Conservation (phyloP, 2,113 vertebrate genomes). For the Panthera leo region DNA sequence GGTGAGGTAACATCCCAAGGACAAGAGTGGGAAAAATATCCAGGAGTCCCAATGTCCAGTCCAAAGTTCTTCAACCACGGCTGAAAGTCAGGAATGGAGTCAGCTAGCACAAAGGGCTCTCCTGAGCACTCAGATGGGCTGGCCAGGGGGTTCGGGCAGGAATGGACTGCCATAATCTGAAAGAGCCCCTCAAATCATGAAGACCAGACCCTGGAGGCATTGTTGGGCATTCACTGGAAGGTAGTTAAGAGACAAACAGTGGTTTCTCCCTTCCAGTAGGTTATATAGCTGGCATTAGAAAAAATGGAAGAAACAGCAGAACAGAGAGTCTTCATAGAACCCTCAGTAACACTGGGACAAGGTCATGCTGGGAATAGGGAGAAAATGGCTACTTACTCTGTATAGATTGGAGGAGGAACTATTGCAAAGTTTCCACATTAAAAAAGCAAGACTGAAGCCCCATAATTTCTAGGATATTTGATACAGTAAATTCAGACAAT, state of each 20-base stretch:
- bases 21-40: not conserved
- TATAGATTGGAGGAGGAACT: not conserved
- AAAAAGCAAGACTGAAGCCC: not conserved
- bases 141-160: not conserved
- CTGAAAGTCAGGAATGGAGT: not conserved
- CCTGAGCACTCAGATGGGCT: not conserved
- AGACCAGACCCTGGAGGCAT: not conserved
- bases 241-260: not conserved
- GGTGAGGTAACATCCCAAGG: not conserved
- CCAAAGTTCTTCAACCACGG: not conserved
- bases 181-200: not conserved
- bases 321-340: not conserved
- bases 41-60: not conserved
- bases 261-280: not conserved
- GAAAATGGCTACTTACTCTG: not conserved
- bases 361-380: not conserved
- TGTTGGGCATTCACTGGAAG: not conserved
- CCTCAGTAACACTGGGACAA: not conserved
- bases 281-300: not conserved
- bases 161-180: not conserved
- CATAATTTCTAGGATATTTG: slow-evolving; percentile 27
- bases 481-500: not conserved
- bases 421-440: not conserved
- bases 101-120: not conserved
- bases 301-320: not conserved